Evolutionary conservation across 1,140 invertebrate genomes (phyloP).

Genomic region (Hirudo medicinalis): DNA sequence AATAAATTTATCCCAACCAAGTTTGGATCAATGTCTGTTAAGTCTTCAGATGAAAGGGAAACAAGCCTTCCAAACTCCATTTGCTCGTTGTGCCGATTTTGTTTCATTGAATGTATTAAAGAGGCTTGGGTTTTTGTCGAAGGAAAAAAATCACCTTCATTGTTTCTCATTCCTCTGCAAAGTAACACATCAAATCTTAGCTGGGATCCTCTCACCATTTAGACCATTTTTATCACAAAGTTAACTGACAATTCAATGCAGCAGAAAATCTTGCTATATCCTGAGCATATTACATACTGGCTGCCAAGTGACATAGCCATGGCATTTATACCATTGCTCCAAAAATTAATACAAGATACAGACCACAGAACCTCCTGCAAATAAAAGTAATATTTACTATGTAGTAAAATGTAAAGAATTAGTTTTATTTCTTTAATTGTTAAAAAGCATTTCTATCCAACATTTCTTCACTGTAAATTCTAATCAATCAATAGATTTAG

Average conservation of each 20-base stretch:
- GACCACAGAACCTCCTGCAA: not conserved
- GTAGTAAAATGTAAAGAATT: not conserved
- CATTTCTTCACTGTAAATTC: not conserved
- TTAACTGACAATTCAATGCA: slow-evolving; percentile 5
- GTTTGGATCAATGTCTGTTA: no score
- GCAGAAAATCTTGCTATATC: not conserved
- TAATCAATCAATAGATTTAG: not conserved
- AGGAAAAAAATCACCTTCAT: no score
- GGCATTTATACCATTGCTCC: not conserved
- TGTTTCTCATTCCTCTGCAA: not conserved
- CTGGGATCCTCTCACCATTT: not conserved
- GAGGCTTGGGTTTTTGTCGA: no score
- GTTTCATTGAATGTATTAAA: no score
- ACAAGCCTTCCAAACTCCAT: no score
- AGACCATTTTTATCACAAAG: not conserved
- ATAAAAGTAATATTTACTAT: not conserved
- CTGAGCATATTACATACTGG: not conserved
- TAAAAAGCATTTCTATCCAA: not conserved
- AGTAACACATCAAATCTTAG: not conserved
- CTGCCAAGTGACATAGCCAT: not conserved
- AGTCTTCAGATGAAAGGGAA: no score
- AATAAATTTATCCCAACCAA: no score
- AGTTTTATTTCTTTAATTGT: not conserved
- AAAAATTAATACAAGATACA: not conserved
- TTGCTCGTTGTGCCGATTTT: no score